These are phyloP conservation scores for Ictalurus punctatus DNA, from an alignment of 2,113 vertebrate species.

Conservation along the genomic window DNA sequence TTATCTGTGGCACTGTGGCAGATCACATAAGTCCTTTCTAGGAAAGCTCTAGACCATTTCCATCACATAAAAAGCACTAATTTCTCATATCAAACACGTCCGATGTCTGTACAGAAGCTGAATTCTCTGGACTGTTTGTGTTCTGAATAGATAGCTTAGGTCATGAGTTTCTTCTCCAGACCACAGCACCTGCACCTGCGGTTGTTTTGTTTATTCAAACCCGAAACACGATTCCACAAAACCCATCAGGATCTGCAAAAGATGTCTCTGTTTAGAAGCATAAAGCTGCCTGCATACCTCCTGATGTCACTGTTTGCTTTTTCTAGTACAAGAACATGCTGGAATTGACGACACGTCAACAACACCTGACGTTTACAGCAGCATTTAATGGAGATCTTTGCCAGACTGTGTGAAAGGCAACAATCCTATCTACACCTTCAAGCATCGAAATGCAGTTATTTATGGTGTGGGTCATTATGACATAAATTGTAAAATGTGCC, in stretches of 20 bases:
- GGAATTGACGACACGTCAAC: background rate
- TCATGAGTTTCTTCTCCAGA: background rate
- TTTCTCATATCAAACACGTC: background rate
- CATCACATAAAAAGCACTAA: background rate
- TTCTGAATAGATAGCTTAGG: background rate
- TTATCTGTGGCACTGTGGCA: slow-evolving; percentile 4
- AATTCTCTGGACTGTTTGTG: slow-evolving; percentile 12
- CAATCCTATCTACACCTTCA: background rate
- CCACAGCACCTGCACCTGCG: slow-evolving; percentile 24
- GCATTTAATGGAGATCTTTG: background rate
- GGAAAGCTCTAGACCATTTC: background rate
- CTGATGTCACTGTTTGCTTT: slow-evolving; percentile 19
- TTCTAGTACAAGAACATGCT: background rate
- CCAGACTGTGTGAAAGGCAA: background rate
- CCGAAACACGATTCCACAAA: background rate
- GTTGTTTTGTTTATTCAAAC: slow-evolving; percentile 37
- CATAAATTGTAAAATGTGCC: background rate
- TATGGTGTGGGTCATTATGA: background rate
- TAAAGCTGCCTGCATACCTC: background rate
- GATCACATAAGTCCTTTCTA: background rate
- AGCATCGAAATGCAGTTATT: background rate
- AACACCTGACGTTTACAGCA: slow-evolving; percentile 6
- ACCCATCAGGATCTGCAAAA: slow-evolving; percentile 2
- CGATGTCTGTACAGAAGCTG: background rate
- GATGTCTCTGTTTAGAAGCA: slow-evolving; percentile 24